Conservation (phyloP, 37 sponge, comb jelly and placozoan genomes). For the Bolinopsis microptera region DNA sequence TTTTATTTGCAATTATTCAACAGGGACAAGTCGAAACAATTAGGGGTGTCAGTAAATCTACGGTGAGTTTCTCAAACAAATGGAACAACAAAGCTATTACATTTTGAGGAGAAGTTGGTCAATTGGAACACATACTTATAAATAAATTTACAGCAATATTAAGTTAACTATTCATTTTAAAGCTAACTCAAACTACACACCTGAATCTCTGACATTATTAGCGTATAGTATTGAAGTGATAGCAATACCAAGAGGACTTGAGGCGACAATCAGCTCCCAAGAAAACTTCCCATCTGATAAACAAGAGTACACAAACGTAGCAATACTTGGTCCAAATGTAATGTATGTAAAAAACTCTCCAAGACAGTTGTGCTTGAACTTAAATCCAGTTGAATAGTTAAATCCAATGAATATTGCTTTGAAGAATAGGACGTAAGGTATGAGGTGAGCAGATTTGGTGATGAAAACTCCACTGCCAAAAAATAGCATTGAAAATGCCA, state of each 20-base stretch:
- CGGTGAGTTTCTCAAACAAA: too few species aligned
- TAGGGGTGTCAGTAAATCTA: too few species aligned
- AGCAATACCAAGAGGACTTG: conserved; percentile 42
- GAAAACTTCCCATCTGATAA: conserved; percentile 7
- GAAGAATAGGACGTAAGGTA: conserved; percentile 52
- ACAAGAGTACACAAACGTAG: not conserved
- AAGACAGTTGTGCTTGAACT: conserved; percentile 27
- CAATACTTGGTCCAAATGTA: conserved; percentile 35
- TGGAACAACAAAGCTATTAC: too few species aligned
- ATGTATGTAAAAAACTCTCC: not conserved
- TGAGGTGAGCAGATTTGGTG: not conserved
- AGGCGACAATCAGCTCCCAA: not conserved
- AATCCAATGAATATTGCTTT: not conserved
- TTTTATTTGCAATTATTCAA: too few species aligned
- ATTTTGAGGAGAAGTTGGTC: too few species aligned
- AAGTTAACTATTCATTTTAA: too few species aligned
- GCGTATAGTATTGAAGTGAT: not conserved
- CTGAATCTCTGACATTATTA: conserved; percentile 60
- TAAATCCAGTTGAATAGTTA: not conserved
- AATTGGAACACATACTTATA: too few species aligned
- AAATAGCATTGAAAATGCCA: conserved; percentile 29
- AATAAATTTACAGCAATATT: too few species aligned
- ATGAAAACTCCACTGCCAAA: conserved; percentile 30
- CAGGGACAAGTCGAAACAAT: too few species aligned
- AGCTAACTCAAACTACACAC: not conserved